Evolutionary conservation across 1,140 invertebrate species (phyloP).

Genomic region (Drosophila arawakana): DNA sequence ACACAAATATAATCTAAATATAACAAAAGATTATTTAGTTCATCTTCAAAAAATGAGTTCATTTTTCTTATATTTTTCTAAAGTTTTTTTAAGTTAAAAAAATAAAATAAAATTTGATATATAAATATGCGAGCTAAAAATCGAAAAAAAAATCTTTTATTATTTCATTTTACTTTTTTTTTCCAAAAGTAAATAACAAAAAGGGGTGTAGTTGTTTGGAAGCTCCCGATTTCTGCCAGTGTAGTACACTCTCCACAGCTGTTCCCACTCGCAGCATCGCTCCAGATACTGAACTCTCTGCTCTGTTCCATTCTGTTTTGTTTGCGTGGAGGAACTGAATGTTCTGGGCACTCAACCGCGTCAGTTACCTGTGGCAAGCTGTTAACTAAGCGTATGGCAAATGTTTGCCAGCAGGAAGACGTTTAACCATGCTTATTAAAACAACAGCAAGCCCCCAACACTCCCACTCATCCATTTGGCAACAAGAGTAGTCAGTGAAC

Average conservation of each 20-base stretch:
- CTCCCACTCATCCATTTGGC: constrained; percentile 15
- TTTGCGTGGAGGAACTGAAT: constrained; percentile 34
- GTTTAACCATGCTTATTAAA: constrained; percentile 77
- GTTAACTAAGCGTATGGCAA: constrained; percentile 79
- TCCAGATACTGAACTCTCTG: constrained; percentile 3
- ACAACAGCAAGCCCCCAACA: constrained; percentile 44
- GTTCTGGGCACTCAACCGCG: constrained; percentile 68
- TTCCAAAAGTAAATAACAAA: no score
- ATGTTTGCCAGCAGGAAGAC: constrained; percentile 77
- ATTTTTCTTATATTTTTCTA: no score
- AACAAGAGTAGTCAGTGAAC: constrained; percentile 58
- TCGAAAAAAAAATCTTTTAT: no score
- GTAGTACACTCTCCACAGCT: not conserved
- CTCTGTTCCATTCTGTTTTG: constrained; percentile 7
- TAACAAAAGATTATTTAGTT: no score
- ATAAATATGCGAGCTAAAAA: no score
- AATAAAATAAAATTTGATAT: no score
- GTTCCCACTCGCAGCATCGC: not conserved
- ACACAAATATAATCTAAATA: no score
- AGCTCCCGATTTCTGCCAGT: no score
- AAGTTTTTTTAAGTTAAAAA: no score
- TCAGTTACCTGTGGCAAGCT: constrained; percentile 78
- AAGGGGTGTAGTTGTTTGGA: no score
- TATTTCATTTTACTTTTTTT: no score
- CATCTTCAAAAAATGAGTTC: no score